Base-by-base conservation (phyloP, 2,113 vertebrate genomes). In the Eolophus roseicapilla region DNA sequence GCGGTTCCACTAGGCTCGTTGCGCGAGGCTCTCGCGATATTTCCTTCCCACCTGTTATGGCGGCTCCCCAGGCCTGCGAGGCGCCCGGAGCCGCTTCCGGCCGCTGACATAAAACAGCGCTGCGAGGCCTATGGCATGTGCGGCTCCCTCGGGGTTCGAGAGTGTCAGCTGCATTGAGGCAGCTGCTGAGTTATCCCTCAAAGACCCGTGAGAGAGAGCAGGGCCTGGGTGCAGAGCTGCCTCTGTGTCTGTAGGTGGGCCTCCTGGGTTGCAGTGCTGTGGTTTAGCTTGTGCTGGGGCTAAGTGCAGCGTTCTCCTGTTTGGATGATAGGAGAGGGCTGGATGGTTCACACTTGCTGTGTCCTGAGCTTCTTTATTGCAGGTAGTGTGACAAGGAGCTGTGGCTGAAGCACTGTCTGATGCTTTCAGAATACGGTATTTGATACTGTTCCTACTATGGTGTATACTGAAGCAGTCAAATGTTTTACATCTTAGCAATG, bases 291-390 rank as follows among this genome's bases (percentile, higher is more conserved):
- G 6, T 37, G 35, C 14, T 55, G 49, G 11, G 31, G 17, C 11
- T 13, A 33, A 16, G 0, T 12, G 21, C 12, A 15, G 3, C 3
- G 0, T 6, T 52, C 4, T 17, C 17, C 44, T 17, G 0, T 12
- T n/a, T 10, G 3, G 9, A 10, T 35, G 9, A 17, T 50, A 15
- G 10, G 28, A 33, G 7, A 21, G 6, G 5, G 8, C 7, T 29
- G 7, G n/a, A n/a, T 4, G 28, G 16, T 17, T 47, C 16, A 5
- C n/a, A 1, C 12, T 60, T 67, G 19, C 5, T 27, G 14, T 23
- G n/a, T 3, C 1, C 4, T 31, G 14, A 68, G 4, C 3, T 33
- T 6, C 8, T 31, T 13, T 21, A 7, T 41, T 35, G n/a, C 2
- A 9, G n/a, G 29, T 2, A 19, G 14, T 2, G 2, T 67, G 31